These are phyloP conservation scores for Tuta absoluta DNA, from an alignment of 2,888 invertebrate genomes.

Conservation along the genomic window DNA sequence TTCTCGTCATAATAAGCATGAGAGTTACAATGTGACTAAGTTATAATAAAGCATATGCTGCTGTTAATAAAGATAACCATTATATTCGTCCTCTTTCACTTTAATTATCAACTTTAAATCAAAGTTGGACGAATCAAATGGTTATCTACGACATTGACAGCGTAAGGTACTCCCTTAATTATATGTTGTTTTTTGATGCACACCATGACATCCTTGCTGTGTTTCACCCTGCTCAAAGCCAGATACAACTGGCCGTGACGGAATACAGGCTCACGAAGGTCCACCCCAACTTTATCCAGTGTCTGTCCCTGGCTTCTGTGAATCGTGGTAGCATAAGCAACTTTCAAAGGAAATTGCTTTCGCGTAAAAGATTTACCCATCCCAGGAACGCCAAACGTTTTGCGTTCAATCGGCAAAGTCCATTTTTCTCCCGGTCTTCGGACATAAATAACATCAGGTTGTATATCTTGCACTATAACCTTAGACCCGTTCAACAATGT, in stretches of 20 bases:
- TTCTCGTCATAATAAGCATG: too few relatives aligned
- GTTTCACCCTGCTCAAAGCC: neutral
- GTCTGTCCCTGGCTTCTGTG: constrained; percentile 1
- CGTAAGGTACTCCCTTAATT: neutral
- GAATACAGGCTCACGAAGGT: neutral
- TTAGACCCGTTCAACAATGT: neutral
- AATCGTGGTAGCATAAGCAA: neutral
- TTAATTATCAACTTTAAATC: neutral
- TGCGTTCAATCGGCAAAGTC: neutral
- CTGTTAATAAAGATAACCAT: too few relatives aligned
- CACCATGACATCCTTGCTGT: neutral
- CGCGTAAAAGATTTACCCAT: neutral
- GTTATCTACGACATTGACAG: neutral
- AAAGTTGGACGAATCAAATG: neutral
- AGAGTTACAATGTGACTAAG: too few relatives aligned
- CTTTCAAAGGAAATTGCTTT: neutral
- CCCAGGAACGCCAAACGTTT: neutral
- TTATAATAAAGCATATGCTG: too few relatives aligned
- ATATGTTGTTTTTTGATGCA: neutral
- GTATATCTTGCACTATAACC: neutral
- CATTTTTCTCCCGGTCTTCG: neutral
- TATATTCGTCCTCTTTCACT: too few relatives aligned
- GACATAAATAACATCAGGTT: constrained; percentile 1
- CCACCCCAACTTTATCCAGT: neutral
- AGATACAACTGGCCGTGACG: neutral